Conservation (phyloP, 2,113 vertebrate species). For the Corynorhinus townsendii region DNA sequence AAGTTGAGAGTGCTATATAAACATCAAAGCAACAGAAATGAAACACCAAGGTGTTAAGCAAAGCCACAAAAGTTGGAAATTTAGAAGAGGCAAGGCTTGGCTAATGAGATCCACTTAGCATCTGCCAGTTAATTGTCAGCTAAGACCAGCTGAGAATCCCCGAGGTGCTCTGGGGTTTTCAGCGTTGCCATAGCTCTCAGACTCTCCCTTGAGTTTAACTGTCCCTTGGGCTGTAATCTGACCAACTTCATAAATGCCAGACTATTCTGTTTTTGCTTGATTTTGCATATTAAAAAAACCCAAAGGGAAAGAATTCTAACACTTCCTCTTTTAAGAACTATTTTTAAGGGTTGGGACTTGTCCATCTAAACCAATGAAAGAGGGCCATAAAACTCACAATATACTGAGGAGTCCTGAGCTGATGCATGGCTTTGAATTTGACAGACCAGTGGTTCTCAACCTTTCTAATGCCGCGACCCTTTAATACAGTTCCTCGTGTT, state of each 20-base stretch:
- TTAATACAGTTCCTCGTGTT: too few relatives aligned
- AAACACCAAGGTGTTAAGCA: slow-evolving; percentile 46
- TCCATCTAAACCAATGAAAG: neutral
- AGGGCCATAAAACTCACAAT: neutral
- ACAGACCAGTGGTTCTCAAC: neutral
- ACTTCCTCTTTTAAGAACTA: neutral
- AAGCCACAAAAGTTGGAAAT: slow-evolving; percentile 11
- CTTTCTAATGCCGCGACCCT: too few relatives aligned
- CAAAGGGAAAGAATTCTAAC: neutral
- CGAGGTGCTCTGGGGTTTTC: neutral
- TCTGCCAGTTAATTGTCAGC: neutral
- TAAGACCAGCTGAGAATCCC: neutral
- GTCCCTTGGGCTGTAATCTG: neutral
- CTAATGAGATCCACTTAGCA: neutral
- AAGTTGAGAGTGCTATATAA: slow-evolving; percentile 57
- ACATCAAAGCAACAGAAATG: slow-evolving; percentile 55
- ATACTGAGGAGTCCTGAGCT: neutral
- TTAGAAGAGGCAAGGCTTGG: neutral
- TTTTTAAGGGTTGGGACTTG: neutral
- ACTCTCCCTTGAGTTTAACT: neutral
- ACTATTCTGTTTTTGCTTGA: neutral
- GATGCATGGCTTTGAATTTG: neutral
- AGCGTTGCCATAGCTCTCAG: neutral
- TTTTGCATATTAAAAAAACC: neutral
- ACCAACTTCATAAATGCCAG: slow-evolving; percentile 9